These are phyloP conservation scores for Physeter macrocephalus DNA, from an alignment of 2,113 vertebrate genomes.

Conservation along the genomic window DNA sequence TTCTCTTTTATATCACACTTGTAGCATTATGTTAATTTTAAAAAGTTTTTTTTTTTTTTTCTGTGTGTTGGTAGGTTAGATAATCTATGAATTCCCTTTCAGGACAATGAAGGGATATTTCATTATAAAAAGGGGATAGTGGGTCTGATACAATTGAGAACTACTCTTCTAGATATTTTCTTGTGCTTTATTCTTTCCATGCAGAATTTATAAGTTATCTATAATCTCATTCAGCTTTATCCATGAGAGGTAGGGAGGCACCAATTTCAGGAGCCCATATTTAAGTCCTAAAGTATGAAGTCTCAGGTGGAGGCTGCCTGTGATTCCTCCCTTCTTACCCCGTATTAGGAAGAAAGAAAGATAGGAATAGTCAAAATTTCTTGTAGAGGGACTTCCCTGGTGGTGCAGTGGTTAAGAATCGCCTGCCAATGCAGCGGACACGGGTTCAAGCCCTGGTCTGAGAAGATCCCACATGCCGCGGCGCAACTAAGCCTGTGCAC, in stretches of 20 bases:
- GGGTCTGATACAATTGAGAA: neutral
- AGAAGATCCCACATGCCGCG: too few species aligned
- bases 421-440: too few species aligned
- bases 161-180: neutral
- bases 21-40: neutral
- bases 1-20: neutral
- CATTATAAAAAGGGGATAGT: neutral
- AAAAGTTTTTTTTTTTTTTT: neutral
- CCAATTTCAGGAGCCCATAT: neutral
- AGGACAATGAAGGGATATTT: constrained; percentile 5
- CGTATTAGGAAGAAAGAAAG: constrained; percentile 23
- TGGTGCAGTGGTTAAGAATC: too few species aligned
- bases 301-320: neutral
- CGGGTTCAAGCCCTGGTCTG: too few species aligned
- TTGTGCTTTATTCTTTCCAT: neutral
- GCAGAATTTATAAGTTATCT: neutral
- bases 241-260: neutral
- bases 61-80: neutral
- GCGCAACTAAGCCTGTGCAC: too few species aligned
- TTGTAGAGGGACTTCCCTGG: neutral
- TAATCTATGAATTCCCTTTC: constrained; percentile 9
- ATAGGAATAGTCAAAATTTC: neutral
- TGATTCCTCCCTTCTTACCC: neutral
- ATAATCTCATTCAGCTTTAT: neutral
- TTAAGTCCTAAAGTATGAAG: constrained; percentile 4